These are phyloP conservation scores for Colaptes auratus DNA, from an alignment of 2,113 vertebrate species.

Conservation along the genomic window DNA sequence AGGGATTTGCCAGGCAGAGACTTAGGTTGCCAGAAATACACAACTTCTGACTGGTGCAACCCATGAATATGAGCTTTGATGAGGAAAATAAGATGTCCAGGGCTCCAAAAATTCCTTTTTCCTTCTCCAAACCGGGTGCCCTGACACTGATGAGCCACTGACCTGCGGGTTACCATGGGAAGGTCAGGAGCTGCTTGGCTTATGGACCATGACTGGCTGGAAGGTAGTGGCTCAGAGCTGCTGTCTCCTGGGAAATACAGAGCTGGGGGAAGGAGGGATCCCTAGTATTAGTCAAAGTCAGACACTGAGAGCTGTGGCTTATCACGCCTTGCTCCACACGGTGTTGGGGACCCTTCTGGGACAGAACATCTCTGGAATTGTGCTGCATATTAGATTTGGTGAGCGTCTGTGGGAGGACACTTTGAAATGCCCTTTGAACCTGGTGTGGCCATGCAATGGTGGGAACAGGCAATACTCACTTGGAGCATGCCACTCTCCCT, in stretches of 20 bases:
- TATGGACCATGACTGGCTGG: background rate
- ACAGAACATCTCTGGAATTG: background rate
- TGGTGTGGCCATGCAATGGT: accelerated
- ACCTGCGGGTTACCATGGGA: accelerated
- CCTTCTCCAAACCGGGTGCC: background rate
- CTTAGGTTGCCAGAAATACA: background rate
- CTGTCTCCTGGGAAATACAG: background rate
- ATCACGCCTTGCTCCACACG: background rate
- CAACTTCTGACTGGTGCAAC: accelerated
- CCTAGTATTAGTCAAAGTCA: background rate
- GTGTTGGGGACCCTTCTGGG: background rate
- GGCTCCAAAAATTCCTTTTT: background rate
- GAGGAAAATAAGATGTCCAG: background rate
- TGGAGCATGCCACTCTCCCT: accelerated
- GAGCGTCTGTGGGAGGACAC: background rate
- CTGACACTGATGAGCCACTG: background rate
- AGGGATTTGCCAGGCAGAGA: background rate
- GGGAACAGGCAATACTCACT: background rate
- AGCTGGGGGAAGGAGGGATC: background rate
- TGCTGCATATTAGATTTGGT: background rate
- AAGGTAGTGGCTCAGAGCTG: background rate
- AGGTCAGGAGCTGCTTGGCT: background rate
- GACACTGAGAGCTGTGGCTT: background rate
- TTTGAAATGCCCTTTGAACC: background rate
- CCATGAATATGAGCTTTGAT: background rate